Evolutionary conservation across 2,797 vertebrate genomes (phyloP).

Genomic region (Gorsachius magnificus): DNA sequence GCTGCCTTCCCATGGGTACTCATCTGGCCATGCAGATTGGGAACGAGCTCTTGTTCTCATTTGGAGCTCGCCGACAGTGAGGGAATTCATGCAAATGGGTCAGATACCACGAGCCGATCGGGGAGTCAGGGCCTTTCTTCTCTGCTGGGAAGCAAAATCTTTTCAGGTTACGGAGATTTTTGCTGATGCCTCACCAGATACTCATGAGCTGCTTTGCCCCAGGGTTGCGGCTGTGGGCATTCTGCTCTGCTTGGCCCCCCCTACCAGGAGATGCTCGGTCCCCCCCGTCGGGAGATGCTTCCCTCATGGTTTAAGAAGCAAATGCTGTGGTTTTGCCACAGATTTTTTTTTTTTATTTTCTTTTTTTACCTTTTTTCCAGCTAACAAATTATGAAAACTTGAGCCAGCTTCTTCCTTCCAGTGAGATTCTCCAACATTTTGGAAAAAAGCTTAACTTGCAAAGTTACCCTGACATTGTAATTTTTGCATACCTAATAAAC

Average conservation of each 20-base stretch:
- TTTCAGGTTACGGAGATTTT: rapidly evolving
- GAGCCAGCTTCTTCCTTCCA: constrained; percentile 4
- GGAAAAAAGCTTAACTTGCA: constrained; percentile 43
- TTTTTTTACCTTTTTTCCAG: not conserved
- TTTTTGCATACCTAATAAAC: constrained; percentile 70
- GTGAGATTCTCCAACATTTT: not conserved
- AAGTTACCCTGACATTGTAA: constrained; percentile 59
- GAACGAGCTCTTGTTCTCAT: not conserved
- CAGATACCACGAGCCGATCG: not conserved
- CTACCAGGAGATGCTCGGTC: too few species aligned
- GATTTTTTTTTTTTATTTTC: not conserved
- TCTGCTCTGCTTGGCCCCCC: not conserved
- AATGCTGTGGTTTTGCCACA: not conserved
- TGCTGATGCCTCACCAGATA: rapidly evolving
- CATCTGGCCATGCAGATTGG: rapidly evolving
- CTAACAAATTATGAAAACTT: constrained; percentile 1
- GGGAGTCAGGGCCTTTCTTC: not conserved
- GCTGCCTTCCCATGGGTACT: not conserved
- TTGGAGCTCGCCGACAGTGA: not conserved
- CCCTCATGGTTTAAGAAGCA: not conserved
- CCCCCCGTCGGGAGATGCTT: not conserved
- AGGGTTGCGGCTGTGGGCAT: not conserved
- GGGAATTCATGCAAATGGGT: not conserved
- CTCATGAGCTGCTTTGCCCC: rapidly evolving
- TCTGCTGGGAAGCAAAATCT: not conserved